A percentile compares a stretch with the other conserved stretches of the same genome.
phyloP scores from a whole-genome alignment of 2,888 invertebrate species.

The Drosophila mercatorum region DNA sequence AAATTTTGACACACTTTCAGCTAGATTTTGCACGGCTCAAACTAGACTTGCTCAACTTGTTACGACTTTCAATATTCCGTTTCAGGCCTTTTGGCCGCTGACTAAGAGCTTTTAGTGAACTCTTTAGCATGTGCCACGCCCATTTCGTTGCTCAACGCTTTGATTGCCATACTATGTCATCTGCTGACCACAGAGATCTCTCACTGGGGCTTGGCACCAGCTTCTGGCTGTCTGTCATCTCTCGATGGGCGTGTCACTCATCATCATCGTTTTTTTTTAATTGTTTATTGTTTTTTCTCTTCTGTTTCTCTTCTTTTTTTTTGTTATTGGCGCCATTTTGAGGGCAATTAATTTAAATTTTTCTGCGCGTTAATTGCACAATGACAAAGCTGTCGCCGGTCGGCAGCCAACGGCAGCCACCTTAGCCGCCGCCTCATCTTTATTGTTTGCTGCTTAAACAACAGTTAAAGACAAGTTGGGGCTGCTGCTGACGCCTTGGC shows the following conservation, averaged over 20 bases:
- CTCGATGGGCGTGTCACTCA: constrained; percentile 50
- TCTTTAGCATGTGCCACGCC: constrained; percentile 43
- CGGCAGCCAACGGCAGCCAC: constrained; percentile 53
- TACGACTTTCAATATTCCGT: not conserved
- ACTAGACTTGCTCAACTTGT: not conserved
- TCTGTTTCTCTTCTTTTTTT: constrained; percentile 12
- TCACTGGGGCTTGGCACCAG: constrained; percentile 19
- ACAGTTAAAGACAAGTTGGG: constrained; percentile 69
- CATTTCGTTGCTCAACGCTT: constrained; percentile 39
- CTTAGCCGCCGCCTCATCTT: constrained; percentile 45
- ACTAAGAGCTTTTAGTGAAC: constrained; percentile 15
- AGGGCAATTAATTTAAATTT: constrained; percentile 73
- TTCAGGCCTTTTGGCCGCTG: constrained; percentile 18
- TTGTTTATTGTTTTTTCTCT: constrained; percentile 5
- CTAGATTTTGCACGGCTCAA: not conserved
- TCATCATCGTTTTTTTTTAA: constrained; percentile 16
- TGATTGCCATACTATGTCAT: constrained; percentile 31
- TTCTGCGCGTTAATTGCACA: constrained; percentile 74
- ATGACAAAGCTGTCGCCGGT: constrained; percentile 69
- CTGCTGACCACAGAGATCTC: constrained; percentile 20
- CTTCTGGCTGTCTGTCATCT: constrained; percentile 35
- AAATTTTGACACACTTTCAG: not conserved
- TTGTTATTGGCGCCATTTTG: constrained; percentile 69
- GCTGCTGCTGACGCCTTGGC: constrained; percentile 54
- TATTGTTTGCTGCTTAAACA: constrained; percentile 71